Base-by-base conservation (phyloP, 2,797 vertebrate species). In the Cottoperca gobio region DNA sequence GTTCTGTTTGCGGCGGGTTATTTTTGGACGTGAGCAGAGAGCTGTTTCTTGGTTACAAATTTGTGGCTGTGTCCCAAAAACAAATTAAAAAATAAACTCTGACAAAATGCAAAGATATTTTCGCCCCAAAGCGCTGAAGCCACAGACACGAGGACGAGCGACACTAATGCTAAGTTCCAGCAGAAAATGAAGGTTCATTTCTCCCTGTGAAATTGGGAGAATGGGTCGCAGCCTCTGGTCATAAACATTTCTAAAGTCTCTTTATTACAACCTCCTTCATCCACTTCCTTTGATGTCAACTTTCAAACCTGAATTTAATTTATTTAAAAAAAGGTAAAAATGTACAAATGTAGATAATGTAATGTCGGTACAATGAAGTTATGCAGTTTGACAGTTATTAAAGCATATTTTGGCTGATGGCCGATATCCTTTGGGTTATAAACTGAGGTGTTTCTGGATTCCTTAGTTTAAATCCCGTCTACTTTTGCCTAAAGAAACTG, bases 1-100 rank as follows among this genome's bases (percentile, higher is more conserved):
- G 75, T 16, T 40, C 33, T 46, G 17, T 24, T 70, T 23, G 55
- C 39, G 52, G 37, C 19, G 24, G 76, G 73, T 69, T 88, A 83
- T 87, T 86, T 89, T 77, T 52, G 80, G 83, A 84, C 10, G 12
- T 6, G 16, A 54, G 70, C 39, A 2, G 55, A 19, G 37, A 67
- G 65, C 23, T 54, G 33, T 75, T 61, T 45, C 68, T 67, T 69
- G 45, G 68, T 64, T 49, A 64, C 42, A 68, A 70, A 67, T 58
- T 37, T 62, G 40, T 24, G 17, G 24, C 62, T 23, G 14, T 31
- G 33, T 28, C 19, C 43, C 40, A 70, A 76, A 46, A 73, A 78
- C 43, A 48, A 74, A 76, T 52, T 11, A 28, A 46, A 70, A 80
- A 74, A 73, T 46, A 21, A 40, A 43, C 39, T 54, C 12, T 17